Conservation (phyloP, 2,113 vertebrate genomes). For the Leptobrachium ailaonicum region DNA sequence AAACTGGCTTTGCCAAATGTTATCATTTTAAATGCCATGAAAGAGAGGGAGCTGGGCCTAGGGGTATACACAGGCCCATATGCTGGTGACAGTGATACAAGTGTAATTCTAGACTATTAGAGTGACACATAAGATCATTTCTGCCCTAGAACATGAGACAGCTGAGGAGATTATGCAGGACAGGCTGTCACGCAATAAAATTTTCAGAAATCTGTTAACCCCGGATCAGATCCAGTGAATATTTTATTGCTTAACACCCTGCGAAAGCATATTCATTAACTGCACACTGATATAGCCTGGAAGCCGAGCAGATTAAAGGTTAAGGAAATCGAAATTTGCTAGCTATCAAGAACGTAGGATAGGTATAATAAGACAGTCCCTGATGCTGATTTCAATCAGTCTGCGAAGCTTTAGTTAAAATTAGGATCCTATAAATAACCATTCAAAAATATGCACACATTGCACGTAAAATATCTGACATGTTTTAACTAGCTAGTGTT, state of each 20-base stretch:
- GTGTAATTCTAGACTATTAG: constrained; percentile 94
- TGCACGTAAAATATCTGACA: not conserved
- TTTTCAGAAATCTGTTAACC: constrained; percentile 95
- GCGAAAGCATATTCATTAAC: constrained; percentile 83
- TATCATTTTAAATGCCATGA: constrained; percentile 92
- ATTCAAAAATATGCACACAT: not conserved
- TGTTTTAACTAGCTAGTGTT: constrained; percentile 3
- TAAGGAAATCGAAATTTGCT: constrained; percentile 45
- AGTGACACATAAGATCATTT: constrained; percentile 87
- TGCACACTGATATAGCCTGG: constrained; percentile 75
- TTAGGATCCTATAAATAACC: constrained; percentile 31
- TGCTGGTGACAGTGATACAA: constrained; percentile 92
- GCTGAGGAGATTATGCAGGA: constrained; percentile 82
- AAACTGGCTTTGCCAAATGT: constrained; percentile 89
- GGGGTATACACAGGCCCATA: constrained; percentile 93
- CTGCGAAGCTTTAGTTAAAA: constrained; percentile 39
- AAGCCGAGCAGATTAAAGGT: constrained; percentile 62
- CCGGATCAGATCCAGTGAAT: constrained; percentile 87
- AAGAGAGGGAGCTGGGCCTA: constrained; percentile 88
- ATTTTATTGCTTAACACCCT: constrained; percentile 84
- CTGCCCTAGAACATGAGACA: constrained; percentile 80
- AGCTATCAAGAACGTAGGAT: constrained; percentile 38
- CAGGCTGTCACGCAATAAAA: constrained; percentile 89
- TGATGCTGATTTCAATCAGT: constrained; percentile 48
- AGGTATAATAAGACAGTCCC: constrained; percentile 39